These are phyloP conservation scores for Pardalotus punctatus DNA, from an alignment of 2,113 vertebrate genomes.

Conservation along the genomic window DNA sequence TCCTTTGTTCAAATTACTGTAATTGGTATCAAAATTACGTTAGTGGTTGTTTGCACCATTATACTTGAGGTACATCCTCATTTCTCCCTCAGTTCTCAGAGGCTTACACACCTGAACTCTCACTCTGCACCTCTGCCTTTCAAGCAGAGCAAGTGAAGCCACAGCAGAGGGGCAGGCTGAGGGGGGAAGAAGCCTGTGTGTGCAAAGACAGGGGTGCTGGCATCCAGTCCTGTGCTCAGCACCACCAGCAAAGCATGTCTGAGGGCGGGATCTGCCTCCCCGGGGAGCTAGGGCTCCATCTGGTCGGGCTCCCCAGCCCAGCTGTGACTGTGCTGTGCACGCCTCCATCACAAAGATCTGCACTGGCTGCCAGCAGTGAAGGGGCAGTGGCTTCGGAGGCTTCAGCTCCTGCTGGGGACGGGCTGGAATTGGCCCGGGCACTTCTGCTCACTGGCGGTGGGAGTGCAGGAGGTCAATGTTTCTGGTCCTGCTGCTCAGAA, in stretches of 20 bases:
- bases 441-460: neutral
- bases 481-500: neutral
- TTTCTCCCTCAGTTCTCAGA: neutral
- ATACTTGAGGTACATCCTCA: neutral
- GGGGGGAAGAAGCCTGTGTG: fast-evolving
- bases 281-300: neutral
- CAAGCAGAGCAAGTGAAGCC: neutral
- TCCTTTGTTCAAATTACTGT: conserved; percentile 30
- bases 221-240: neutral
- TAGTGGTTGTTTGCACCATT: conserved; percentile 1
- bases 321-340: neutral
- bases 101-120: neutral
- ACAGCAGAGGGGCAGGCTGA: neutral
- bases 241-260: neutral
- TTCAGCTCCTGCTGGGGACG: neutral
- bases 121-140: neutral
- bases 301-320: fast-evolving
- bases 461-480: neutral
- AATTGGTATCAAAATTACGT: conserved; percentile 3
- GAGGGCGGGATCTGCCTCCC: neutral
- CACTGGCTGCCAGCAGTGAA: neutral
- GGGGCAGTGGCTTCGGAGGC: neutral
- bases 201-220: neutral
- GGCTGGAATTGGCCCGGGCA: fast-evolving
- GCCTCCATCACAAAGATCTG: too few species aligned